Percentiles rank a stretch among this genome's conserved stretches.
Conservation (phyloP, 92 coral and sea anemone species). For the Muricea muricata region DNA sequence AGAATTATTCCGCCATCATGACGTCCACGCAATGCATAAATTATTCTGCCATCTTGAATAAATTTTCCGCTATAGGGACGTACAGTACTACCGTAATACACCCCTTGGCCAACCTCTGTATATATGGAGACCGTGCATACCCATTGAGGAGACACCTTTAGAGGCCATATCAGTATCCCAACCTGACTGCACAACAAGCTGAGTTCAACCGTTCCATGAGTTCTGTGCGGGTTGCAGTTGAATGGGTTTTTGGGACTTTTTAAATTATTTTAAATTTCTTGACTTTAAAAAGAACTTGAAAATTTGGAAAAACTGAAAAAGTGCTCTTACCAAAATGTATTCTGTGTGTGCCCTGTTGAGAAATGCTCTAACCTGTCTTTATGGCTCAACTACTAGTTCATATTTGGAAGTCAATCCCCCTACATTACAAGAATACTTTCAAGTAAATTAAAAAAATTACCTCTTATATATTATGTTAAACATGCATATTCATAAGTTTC, state of each 20-base stretch:
- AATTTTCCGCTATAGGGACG: background rate
- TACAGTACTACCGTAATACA: background rate
- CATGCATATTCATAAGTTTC: too few relatives aligned
- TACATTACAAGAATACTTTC: background rate
- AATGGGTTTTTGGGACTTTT: slow-evolving; percentile 12
- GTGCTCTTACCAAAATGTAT: slow-evolving; percentile 15
- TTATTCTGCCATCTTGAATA: too few relatives aligned
- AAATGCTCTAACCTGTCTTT: background rate
- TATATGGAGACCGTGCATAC: slow-evolving; percentile 16
- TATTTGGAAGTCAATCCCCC: background rate
- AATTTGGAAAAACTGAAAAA: background rate
- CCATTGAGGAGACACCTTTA: background rate
- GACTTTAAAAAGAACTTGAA: slow-evolving; percentile 16
- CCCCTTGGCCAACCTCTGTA: background rate
- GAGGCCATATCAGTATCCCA: background rate
- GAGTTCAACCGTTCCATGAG: slow-evolving; percentile 13
- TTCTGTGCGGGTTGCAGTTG: slow-evolving; percentile 7
- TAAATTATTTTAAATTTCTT: slow-evolving; percentile 7
- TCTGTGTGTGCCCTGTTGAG: background rate
- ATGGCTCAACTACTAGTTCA: background rate
- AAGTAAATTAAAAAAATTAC: background rate
- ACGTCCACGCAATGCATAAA: too few relatives aligned
- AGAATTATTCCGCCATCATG: too few relatives aligned
- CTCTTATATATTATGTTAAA: background rate
- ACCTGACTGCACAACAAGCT: background rate